Percentiles rank a stretch among this genome's conserved stretches.
phyloP scores from a whole-genome alignment of 2,888 invertebrate genomes.

The Epinotia ramella region DNA sequence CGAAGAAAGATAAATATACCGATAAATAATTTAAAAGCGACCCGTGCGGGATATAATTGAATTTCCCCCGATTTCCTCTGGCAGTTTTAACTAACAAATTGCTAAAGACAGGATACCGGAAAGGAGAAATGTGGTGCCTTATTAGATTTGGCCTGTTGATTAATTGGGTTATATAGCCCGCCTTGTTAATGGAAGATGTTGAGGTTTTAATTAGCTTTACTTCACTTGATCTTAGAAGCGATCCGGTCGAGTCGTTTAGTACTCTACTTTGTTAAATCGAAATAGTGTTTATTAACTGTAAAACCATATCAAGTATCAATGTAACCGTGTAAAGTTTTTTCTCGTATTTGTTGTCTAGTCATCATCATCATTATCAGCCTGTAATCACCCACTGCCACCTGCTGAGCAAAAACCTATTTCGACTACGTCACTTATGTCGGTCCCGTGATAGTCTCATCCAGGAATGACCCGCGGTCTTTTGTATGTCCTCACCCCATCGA shows the following conservation, averaged over 20 bases:
- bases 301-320: background rate
- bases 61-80: constrained; percentile 36
- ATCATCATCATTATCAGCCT: no score
- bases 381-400: no score
- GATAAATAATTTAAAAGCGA: constrained; percentile 31
- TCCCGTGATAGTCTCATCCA: no score
- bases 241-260: background rate
- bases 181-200: constrained; percentile 39
- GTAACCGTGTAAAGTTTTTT: no score
- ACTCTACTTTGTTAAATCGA: background rate
- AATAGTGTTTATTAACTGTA: background rate
- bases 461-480: no score
- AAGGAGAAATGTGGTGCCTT: constrained; percentile 41
- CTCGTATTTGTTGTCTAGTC: no score
- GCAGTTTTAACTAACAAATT: constrained; percentile 45
- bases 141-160: constrained; percentile 41
- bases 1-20: constrained; percentile 33
- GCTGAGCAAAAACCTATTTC: no score
- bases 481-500: no score
- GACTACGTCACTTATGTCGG: no score
- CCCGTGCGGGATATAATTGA: constrained; percentile 32
- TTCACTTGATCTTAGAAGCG: constrained; percentile 5
- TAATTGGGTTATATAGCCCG: constrained; percentile 43
- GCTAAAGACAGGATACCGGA: constrained; percentile 38
- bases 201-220: constrained; percentile 30